phyloP scores from a whole-genome alignment of 2,797 vertebrate species.

The Enteromius trimaculatus region DNA sequence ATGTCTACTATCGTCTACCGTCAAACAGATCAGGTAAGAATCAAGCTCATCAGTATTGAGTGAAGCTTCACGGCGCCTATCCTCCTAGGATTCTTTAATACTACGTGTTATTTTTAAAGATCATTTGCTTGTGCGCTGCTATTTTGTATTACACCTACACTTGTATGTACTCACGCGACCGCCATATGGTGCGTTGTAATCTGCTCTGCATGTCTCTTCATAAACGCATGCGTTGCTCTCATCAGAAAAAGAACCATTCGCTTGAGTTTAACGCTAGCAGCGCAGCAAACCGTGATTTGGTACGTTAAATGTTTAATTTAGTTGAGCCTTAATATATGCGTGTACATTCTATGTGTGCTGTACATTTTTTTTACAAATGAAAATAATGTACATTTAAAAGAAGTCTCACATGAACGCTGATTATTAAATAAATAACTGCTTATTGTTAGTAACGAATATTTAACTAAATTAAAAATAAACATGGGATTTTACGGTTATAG shows the following conservation, averaged over 20 bases:
- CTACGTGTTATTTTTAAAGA: background rate
- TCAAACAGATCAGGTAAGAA: constrained; percentile 80
- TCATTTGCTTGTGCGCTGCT: background rate
- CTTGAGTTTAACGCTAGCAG: background rate
- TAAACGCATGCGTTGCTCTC: background rate
- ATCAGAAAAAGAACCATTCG: background rate
- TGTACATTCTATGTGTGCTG: too few species aligned
- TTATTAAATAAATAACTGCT: background rate
- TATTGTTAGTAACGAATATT: background rate
- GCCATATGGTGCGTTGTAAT: constrained; percentile 6
- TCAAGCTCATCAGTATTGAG: background rate
- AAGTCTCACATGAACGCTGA: background rate
- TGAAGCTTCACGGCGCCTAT: background rate
- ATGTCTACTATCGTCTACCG: constrained; percentile 80
- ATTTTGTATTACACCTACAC: background rate
- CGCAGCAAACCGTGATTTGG: background rate
- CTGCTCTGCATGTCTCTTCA: background rate
- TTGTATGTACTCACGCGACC: background rate
- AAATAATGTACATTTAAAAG: background rate
- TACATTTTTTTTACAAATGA: background rate
- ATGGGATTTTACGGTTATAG: background rate
- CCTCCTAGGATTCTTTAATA: background rate
- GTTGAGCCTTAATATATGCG: background rate
- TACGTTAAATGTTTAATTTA: background rate
- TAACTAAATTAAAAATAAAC: background rate